Percentiles rank a stretch among this genome's conserved stretches.
Conservation (phyloP, 2,888 invertebrate genomes). For the Atrina japonica region DNA sequence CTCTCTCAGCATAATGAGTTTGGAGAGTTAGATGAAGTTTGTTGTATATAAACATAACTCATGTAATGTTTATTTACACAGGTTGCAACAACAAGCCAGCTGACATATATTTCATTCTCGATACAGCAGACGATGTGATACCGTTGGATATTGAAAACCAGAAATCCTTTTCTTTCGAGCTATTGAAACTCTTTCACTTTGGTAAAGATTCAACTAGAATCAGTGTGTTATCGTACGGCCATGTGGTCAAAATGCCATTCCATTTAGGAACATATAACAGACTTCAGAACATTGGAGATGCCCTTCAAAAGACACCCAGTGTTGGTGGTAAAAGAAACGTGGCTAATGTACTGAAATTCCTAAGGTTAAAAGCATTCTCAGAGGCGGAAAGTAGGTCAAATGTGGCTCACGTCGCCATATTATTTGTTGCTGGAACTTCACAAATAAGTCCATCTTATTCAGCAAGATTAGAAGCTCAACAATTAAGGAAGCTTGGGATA, state of each 20-base stretch:
- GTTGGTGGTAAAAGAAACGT: slow-evolving; percentile 1
- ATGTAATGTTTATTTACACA: background rate
- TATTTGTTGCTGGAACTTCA: background rate
- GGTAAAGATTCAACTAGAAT: background rate
- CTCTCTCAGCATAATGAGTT: too few relatives aligned
- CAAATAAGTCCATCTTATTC: too few relatives aligned
- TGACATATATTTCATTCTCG: background rate
- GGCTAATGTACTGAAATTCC: background rate
- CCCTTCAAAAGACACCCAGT: background rate
- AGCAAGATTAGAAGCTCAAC: background rate
- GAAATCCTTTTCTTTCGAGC: background rate
- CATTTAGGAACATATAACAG: too few relatives aligned
- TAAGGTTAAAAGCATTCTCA: background rate
- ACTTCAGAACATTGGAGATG: too few relatives aligned
- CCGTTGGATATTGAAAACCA: background rate
- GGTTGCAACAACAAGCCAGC: slow-evolving; percentile 11
- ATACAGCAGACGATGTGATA: background rate
- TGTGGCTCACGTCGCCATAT: slow-evolving; percentile 1
- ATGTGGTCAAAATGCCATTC: background rate
- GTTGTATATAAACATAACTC: too few relatives aligned
- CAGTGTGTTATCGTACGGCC: background rate
- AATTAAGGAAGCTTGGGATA: background rate
- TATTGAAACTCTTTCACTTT: background rate
- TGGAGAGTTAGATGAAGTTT: too few relatives aligned
- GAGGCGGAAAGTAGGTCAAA: background rate